These are phyloP conservation scores for Gobiocypris rarus DNA, from an alignment of 2,113 vertebrate species.

Conservation along the genomic window DNA sequence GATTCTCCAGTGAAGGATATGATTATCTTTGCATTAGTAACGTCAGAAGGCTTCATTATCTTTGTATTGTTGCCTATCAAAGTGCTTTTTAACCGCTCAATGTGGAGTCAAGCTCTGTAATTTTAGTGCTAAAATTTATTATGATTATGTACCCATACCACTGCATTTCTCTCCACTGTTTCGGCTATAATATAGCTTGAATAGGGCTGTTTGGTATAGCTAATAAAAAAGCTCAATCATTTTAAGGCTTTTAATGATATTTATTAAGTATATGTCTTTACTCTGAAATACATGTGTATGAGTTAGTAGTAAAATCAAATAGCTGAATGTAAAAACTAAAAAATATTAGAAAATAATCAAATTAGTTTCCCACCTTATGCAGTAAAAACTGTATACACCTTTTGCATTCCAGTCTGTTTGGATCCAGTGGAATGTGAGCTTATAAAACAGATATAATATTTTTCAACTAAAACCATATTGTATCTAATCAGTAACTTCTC, in stretches of 20 bases:
- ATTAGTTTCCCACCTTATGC: too few relatives aligned
- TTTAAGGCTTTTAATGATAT: not conserved
- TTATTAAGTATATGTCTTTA: not conserved
- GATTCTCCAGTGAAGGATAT: conserved; percentile 50
- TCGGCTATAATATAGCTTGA: not conserved
- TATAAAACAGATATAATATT: too few relatives aligned
- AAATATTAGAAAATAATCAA: too few relatives aligned
- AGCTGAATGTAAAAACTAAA: not conserved
- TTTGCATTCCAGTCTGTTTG: too few relatives aligned
- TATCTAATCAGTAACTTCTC: too few relatives aligned
- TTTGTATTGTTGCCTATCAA: conserved; percentile 13
- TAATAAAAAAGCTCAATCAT: not conserved
- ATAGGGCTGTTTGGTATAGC: not conserved
- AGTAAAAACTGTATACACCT: too few relatives aligned
- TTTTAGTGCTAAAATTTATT: not conserved
- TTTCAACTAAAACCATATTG: too few relatives aligned
- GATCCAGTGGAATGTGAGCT: too few relatives aligned
- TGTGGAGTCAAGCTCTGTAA: conserved; percentile 11
- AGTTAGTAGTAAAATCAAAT: not conserved
- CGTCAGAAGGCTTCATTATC: conserved; percentile 24
- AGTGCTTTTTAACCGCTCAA: not conserved
- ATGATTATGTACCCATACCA: not conserved
- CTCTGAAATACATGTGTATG: not conserved
- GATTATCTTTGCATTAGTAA: conserved; percentile 60
- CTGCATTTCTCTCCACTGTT: not conserved